A percentile compares a stretch with the other conserved stretches of the same genome.
These are phyloP conservation scores for Melanargia galathea DNA, from an alignment of 2,888 invertebrate species.

Conservation along the genomic window DNA sequence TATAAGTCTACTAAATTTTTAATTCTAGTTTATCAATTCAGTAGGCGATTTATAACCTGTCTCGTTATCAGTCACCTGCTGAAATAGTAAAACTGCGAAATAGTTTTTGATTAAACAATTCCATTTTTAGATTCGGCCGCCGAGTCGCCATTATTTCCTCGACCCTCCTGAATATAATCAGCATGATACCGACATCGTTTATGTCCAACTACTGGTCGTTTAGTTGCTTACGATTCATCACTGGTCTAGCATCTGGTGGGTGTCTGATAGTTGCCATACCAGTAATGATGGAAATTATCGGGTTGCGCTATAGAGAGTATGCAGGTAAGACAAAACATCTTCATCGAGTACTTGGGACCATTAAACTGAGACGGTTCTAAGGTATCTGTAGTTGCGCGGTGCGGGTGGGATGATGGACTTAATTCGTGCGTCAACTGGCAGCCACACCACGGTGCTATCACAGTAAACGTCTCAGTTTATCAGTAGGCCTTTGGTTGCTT, in stretches of 20 bases:
- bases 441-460: too few relatives aligned
- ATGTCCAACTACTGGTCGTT: conserved; percentile 82
- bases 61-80: too few relatives aligned
- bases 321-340: conserved; percentile 40
- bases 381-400: too few relatives aligned
- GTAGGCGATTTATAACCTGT: too few relatives aligned
- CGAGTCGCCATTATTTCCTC: conserved; percentile 84
- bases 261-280: conserved; percentile 82
- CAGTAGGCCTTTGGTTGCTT: too few relatives aligned
- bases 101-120: neutral
- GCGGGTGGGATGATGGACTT: too few relatives aligned
- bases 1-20: too few relatives aligned
- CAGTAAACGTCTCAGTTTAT: too few relatives aligned
- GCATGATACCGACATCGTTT: conserved; percentile 84
- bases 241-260: conserved; percentile 88
- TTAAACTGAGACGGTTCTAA: too few relatives aligned
- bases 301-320: conserved; percentile 68
- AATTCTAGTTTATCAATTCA: too few relatives aligned
- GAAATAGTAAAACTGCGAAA: neutral
- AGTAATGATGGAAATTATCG: conserved; percentile 83
- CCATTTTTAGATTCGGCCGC: conserved; percentile 57
- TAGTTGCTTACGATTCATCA: conserved; percentile 83
- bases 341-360: too few relatives aligned
- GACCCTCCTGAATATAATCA: conserved; percentile 83
- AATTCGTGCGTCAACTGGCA: too few relatives aligned